phyloP scores from a whole-genome alignment of 92 coral and sea anemone species.

The Actinernus sp. region DNA sequence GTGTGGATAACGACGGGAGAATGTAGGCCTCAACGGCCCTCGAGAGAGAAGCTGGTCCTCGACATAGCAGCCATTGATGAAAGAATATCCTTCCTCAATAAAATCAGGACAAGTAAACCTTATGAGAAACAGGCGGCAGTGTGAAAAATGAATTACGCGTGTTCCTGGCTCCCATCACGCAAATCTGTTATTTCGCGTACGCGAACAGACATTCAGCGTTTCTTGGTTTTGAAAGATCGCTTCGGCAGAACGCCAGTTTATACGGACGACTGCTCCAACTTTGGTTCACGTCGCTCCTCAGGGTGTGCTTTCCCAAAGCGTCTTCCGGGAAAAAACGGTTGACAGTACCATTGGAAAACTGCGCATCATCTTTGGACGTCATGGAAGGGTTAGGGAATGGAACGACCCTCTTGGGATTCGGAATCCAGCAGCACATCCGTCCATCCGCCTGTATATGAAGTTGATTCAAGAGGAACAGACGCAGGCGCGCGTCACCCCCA shows the following conservation, averaged over 20 bases:
- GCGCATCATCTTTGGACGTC: conserved; percentile 6
- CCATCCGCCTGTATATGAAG: conserved; percentile 3
- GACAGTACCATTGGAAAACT: conserved; percentile 31
- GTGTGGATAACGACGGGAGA: too few species aligned
- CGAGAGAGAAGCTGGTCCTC: too few species aligned
- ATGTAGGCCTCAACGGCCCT: too few species aligned
- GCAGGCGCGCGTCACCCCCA: conserved; percentile 6
- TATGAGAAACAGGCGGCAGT: too few species aligned
- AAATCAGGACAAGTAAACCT: too few species aligned
- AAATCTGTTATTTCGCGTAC: too few species aligned
- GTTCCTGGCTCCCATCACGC: too few species aligned
- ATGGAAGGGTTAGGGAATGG: conserved; percentile 1
- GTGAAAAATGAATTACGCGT: too few species aligned
- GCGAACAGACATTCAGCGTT: too few species aligned
- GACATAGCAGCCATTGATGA: too few species aligned
- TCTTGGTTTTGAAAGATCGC: conserved; percentile 23
- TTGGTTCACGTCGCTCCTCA: background rate
- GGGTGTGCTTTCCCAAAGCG: conserved; percentile 12
- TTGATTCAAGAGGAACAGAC: conserved; percentile 24
- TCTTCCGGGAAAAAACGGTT: conserved; percentile 7
- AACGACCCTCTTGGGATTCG: background rate
- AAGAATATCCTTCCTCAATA: too few species aligned
- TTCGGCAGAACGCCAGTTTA: conserved; percentile 24
- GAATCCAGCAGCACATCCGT: conserved; percentile 13
- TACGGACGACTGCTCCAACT: background rate